Base-by-base conservation (phyloP, 2,888 invertebrate species). In the Mycalesis mineus region DNA sequence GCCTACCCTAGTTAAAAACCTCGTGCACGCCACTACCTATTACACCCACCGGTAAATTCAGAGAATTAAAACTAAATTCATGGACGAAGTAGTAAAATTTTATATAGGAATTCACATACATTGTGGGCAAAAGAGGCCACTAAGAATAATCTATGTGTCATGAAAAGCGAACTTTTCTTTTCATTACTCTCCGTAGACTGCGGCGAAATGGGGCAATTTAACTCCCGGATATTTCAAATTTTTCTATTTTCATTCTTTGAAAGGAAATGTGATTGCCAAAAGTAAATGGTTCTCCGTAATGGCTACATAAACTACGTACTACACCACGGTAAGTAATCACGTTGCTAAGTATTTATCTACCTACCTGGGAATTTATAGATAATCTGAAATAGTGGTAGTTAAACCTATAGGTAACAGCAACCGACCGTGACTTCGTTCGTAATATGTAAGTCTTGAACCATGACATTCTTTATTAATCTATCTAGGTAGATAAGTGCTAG, bases 111-210 rank as follows among this genome's bases (percentile, higher is more conserved):
- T 81, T 77, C 76, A 73, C 78, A 77, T 80, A 80, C 77, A 83
- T 80, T 82, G 78, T 80, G 80, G 78, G 80, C 79, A 81, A 82
- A 80, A 69, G 77, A 74, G 79, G 72, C 70, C 75, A 82, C 79
- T 80, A 81, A 69, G 75, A 72, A 74, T 81, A 80, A 82, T 83
- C 73, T 82, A 82, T 80, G 77, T 78, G 77, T 78, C 80, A 70
- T 76, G 75, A 78, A 81, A 77, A 70, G 73, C 68, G 64, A 79
- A 80, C 74, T 82, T 80, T 81, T 81, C 80, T 78, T 79, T 83
- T 81, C 81, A 80, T 82, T 80, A 75, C 74, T 71, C 72, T 72
- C 70, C 76, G 70, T 73, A 66, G 71, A 68, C 65, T 69, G 70
- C 69, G 65, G 67, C 68, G 67, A 69, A 78, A 78, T 74, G 75